Base-by-base conservation (phyloP, 2,113 vertebrate species). In the Pyrgilauda ruficollis region DNA sequence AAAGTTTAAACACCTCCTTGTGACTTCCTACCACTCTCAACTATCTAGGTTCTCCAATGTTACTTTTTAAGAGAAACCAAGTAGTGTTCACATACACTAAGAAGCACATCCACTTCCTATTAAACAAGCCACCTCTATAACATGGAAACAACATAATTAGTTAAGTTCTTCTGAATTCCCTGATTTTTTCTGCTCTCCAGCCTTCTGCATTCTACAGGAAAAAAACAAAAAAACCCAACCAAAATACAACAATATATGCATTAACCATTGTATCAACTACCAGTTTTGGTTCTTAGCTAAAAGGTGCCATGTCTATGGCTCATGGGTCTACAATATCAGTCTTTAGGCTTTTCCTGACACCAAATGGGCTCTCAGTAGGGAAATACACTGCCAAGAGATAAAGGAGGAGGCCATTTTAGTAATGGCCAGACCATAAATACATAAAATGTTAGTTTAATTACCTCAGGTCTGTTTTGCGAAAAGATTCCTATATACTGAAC, bases 401-500 rank as follows among this genome's bases (percentile, higher is more conserved):
- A 0, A 61, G 15, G 10, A 50, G 22, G 11, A 3, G 22, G 26
- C 10, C n/a, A 33, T 15, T 79, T 89, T 44, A 79, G 1, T 16
- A 83, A 39, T 3, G 50, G 24, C 35, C 46, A 61, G 26, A 92
- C 11, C 50, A 79, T n/a, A 55, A 73, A 46, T 12, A 52, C 16
- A 78, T 12, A 58, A 31, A n/a, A 55, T 8, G 2, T 27, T 30
- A 56, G 24, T 55, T 47, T 35, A 79, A 22, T 96, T 98, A 99
- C 99, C 99, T 99, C 99, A 31, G 99, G 99, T 94, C 99, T 98
- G 97, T 99, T 99, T 93, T 99, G 99, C 62, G 99, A 96, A 77
- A 99, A 99, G 94, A 99, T 98, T 90, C 99, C 99, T 23, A 99
- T 91, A 68, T 94, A 98, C 39, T 98, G 98, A 91, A 98, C 96